phyloP scores from a whole-genome alignment of 1,140 invertebrate species.

The Drosophila seguyi region DNA sequence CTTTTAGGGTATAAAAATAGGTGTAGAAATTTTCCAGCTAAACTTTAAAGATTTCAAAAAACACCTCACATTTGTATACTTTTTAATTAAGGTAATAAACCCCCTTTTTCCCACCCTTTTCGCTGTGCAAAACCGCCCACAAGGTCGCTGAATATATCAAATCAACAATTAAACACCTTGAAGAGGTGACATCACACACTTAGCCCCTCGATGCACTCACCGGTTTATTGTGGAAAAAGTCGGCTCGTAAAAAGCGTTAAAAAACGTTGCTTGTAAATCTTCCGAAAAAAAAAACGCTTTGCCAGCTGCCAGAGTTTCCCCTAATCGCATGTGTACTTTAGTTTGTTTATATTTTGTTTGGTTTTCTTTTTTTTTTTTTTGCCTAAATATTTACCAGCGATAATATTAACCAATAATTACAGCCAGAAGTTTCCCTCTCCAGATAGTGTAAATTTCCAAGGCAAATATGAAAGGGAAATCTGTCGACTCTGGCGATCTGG shows the following conservation, averaged over 20 bases:
- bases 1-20: no score
- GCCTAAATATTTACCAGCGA: background rate
- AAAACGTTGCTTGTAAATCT: conserved; percentile 17
- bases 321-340: conserved; percentile 6
- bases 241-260: background rate
- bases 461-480: conserved; percentile 42
- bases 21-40: no score
- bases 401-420: background rate
- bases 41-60: background rate
- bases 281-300: background rate
- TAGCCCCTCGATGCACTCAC: background rate
- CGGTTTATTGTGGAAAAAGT: conserved; percentile 34
- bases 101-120: background rate
- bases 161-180: background rate
- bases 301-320: background rate
- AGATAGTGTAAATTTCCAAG: conserved; percentile 1
- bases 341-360: conserved; percentile 5
- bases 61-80: background rate
- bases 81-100: background rate
- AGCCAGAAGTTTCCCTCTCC: background rate
- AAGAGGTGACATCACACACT: background rate
- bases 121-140: background rate
- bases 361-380: background rate
- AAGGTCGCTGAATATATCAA: background rate
- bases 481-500: background rate